Percentiles rank a stretch among this genome's conserved stretches.
Conservation (phyloP, 2,797 vertebrate genomes). For the Rhinogobio ventralis region DNA sequence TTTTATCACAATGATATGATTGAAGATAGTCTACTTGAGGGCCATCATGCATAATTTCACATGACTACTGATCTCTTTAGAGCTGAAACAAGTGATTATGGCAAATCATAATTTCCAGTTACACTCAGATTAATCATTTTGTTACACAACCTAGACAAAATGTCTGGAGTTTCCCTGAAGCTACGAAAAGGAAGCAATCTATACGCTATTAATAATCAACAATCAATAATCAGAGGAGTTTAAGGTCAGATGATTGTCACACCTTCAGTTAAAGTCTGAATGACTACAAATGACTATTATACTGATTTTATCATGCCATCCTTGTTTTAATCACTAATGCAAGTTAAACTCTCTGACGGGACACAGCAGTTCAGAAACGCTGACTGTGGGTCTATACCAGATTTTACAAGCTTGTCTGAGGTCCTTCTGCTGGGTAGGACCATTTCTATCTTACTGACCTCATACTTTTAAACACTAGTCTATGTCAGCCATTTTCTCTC, state of each 20-base stretch:
- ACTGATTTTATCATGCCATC: neutral
- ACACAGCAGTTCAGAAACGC: neutral
- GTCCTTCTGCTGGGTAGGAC: neutral
- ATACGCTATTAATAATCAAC: neutral
- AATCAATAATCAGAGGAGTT: neutral
- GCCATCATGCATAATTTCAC: neutral
- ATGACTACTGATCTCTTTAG: neutral
- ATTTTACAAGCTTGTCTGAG: constrained; percentile 20
- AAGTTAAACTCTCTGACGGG: neutral
- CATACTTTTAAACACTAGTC: neutral
- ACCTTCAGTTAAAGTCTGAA: neutral
- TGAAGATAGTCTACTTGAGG: neutral
- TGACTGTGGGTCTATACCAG: constrained; percentile 11
- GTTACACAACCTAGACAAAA: constrained; percentile 5
- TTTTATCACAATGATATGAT: neutral
- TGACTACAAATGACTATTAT: neutral
- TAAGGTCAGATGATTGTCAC: neutral
- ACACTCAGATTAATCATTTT: constrained; percentile 5
- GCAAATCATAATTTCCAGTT: constrained; percentile 11
- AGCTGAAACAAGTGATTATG: constrained; percentile 10
- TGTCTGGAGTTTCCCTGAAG: neutral
- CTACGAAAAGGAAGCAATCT: neutral
- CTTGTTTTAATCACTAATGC: neutral
- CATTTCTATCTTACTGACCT: too few species aligned
- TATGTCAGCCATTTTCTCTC: constrained; percentile 3